phyloP scores from a whole-genome alignment of 30 jellyfish, hydroid and myxozoan genomes.

The Pelagia noctiluca region DNA sequence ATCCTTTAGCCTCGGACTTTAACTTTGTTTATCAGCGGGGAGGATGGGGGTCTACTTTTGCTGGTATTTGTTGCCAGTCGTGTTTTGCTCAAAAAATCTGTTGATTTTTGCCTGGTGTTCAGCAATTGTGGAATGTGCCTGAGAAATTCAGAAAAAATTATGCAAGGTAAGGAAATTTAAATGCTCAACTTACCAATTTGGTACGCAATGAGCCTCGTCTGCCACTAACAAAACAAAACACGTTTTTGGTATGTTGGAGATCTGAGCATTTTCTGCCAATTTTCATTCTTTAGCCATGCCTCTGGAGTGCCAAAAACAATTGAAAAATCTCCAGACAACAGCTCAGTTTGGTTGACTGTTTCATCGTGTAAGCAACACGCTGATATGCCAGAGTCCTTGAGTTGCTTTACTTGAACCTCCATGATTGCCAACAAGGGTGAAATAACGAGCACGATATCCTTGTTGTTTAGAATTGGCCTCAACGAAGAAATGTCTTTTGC shows the following conservation, averaged over 20 bases:
- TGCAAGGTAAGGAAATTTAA: too few species aligned
- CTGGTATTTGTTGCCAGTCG: too few species aligned
- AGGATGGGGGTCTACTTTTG: too few species aligned
- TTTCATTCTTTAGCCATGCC: background rate
- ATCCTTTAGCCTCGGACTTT: too few species aligned
- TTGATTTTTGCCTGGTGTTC: too few species aligned
- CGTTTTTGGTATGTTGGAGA: background rate
- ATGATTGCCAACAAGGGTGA: slow-evolving; percentile 23
- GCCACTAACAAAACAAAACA: background rate
- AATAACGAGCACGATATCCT: slow-evolving; percentile 15
- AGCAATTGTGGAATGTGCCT: too few species aligned
- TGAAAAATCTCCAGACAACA: background rate
- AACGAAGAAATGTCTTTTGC: background rate
- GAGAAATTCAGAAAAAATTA: too few species aligned
- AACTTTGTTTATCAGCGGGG: too few species aligned
- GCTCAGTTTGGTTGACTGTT: background rate
- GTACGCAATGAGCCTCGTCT: slow-evolving; percentile 9
- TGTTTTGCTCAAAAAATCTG: too few species aligned
- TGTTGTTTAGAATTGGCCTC: background rate
- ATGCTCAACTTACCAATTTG: background rate
- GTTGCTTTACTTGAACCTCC: background rate
- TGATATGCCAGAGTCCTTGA: background rate
- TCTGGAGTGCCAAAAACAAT: slow-evolving; percentile 4
- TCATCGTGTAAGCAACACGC: slow-evolving; percentile 4
- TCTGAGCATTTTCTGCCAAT: background rate